These are phyloP conservation scores for Platalea minor DNA, from an alignment of 2,797 vertebrate genomes.

Conservation along the genomic window DNA sequence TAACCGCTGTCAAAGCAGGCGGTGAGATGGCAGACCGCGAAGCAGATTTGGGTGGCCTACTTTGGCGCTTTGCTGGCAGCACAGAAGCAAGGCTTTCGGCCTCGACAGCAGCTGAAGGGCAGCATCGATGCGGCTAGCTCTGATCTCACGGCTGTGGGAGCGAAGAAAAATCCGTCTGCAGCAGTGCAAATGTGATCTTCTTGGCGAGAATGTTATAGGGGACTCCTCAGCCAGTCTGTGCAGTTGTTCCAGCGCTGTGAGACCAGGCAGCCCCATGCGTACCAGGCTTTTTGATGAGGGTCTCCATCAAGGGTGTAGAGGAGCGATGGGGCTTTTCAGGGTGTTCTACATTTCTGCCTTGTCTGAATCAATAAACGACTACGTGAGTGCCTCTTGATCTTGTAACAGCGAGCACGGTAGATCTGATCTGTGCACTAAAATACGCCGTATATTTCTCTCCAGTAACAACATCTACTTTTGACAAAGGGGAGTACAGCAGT, in stretches of 20 bases:
- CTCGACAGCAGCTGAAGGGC: not conserved
- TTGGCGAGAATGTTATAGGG: not conserved
- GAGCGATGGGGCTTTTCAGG: not conserved
- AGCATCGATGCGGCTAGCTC: not conserved
- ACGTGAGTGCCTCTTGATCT: not conserved
- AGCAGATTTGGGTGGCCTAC: not conserved
- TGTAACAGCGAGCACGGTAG: not conserved
- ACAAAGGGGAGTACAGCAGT: not conserved
- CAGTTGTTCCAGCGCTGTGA: accelerated
- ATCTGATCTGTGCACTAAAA: not conserved
- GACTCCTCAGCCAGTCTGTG: not conserved
- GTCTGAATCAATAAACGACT: not conserved
- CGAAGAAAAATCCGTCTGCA: not conserved
- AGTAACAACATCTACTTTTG: not conserved
- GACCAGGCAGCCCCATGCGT: accelerated
- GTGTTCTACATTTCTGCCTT: not conserved
- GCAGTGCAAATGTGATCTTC: not conserved
- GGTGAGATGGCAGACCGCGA: not conserved
- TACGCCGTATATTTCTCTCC: not conserved
- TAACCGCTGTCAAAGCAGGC: not conserved
- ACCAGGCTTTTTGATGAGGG: not conserved
- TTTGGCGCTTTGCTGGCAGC: not conserved
- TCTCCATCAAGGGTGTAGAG: not conserved
- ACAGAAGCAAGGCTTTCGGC: not conserved
- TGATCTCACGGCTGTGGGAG: not conserved